Conservation (phyloP, 2,888 invertebrate species). For the Fragum whitleyi region DNA sequence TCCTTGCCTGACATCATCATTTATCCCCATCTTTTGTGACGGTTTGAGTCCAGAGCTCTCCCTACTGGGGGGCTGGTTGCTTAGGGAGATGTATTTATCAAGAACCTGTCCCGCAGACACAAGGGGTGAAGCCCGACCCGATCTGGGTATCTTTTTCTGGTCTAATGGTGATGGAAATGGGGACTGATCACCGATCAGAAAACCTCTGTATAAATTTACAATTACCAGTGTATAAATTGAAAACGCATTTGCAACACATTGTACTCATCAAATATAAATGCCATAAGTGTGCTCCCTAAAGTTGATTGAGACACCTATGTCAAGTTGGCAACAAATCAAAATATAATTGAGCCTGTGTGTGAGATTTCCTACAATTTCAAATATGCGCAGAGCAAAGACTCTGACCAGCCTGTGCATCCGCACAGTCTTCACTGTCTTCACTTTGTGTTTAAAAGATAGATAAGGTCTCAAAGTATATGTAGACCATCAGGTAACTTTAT, state of each 20-base stretch:
- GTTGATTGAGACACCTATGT: not conserved
- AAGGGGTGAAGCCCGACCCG: constrained; percentile 68
- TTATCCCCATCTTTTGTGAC: constrained; percentile 50
- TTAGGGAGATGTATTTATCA: constrained; percentile 74
- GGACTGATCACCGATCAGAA: constrained; percentile 60
- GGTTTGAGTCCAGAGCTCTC: constrained; percentile 44
- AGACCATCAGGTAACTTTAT: too few species aligned
- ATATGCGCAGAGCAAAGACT: too few species aligned
- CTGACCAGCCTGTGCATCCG: too few species aligned
- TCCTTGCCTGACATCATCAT: constrained; percentile 69
- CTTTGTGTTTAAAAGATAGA: too few species aligned
- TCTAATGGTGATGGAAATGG: constrained; percentile 38
- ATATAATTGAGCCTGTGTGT: too few species aligned
- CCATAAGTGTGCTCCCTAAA: too few species aligned
- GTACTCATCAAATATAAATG: too few species aligned
- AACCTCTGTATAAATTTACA: constrained; percentile 67
- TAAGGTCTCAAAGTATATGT: too few species aligned
- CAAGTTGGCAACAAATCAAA: not conserved
- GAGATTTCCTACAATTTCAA: too few species aligned
- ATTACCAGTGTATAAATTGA: too few species aligned
- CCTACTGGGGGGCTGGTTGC: constrained; percentile 65
- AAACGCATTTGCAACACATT: too few species aligned
- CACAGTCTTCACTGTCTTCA: too few species aligned
- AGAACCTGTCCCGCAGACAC: constrained; percentile 73
- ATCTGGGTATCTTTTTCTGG: constrained; percentile 36